Evolutionary conservation across 1,140 invertebrate genomes (phyloP), one percentile per base, ranked within the genome.

Genomic region (Papilio polytes): DNA sequence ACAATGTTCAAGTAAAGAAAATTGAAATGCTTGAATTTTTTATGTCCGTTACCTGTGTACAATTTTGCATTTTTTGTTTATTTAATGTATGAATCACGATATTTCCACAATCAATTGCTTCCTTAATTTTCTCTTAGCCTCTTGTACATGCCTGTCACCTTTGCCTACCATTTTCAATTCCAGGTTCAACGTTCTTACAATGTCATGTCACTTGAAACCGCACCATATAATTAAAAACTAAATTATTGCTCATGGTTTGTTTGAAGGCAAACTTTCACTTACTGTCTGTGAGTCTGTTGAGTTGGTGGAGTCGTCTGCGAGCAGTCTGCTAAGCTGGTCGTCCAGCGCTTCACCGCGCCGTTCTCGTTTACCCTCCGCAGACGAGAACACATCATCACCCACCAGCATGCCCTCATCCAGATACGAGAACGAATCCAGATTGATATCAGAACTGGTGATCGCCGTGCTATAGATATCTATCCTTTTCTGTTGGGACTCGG

Each of bases 351-450:
- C 85, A 7, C 80, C 66, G 9, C 85, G 87, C 9, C 89, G 84
- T 41, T 88, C 90, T 2, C 89, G 86, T 82, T 92, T 89, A 48
- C 73, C 74, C 70, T 89, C 88, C 31, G 83, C 63, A 26, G 63
- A 13, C 1, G 86, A 80, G 81, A 92, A 93, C 80, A 93, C 92
- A 41, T 95, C 94, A 66, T 96, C 94, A 0, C 88, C 92, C n/a
- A 86, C 91, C 90, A 95, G 90, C 88, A 95, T 89, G 63, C 90
- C 93, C 76, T 95, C 91, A 41, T 94, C 94, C 77, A 95, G 85
- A 85, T 95, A 95, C 77, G 95, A 89, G 85, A 95, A 95, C 84
- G 94, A 95, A 81, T 96, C 95, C 36, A 95, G 86, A 84, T 95
- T 95, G 48, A 96, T 95, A 51, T 95, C 95, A 4, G 93, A 89